phyloP scores from a whole-genome alignment of 1,140 invertebrate species.

The Heliconius hermathena region DNA sequence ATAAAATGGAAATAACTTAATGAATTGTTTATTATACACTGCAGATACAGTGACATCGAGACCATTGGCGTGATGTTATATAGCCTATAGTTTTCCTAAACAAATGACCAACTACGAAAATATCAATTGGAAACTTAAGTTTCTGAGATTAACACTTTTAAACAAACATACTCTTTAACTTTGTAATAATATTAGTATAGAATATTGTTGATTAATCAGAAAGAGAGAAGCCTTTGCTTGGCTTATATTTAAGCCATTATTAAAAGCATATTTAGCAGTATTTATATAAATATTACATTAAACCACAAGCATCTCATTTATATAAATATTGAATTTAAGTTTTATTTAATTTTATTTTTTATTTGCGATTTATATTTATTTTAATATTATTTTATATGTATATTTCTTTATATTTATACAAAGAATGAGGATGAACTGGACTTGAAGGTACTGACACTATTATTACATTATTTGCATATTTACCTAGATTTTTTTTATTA shows the following conservation, averaged over 20 bases:
- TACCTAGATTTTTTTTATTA: too few relatives aligned
- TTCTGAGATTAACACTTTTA: too few relatives aligned
- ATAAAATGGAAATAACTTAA: too few relatives aligned
- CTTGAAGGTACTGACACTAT: neutral
- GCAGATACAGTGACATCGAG: too few relatives aligned
- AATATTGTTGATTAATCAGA: neutral
- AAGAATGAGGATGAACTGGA: constrained; percentile 1
- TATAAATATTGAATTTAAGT: neutral
- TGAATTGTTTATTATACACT: too few relatives aligned
- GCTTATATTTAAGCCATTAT: neutral
- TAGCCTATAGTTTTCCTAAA: too few relatives aligned
- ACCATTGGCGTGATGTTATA: too few relatives aligned
- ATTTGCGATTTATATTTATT: constrained; percentile 32
- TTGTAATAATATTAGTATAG: neutral
- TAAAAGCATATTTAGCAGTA: neutral
- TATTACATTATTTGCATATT: neutral
- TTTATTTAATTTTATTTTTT: constrained; percentile 2
- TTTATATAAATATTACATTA: neutral
- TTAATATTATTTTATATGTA: constrained; percentile 16
- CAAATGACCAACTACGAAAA: too few relatives aligned
- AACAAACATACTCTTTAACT: too few relatives aligned
- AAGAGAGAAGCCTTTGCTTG: neutral
- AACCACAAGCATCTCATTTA: constrained; percentile 32
- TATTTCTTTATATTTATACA: constrained; percentile 23
- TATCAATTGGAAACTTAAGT: too few relatives aligned